These are phyloP conservation scores for Syngnathus typhle DNA, from an alignment of 2,113 vertebrate genomes.

Conservation along the genomic window DNA sequence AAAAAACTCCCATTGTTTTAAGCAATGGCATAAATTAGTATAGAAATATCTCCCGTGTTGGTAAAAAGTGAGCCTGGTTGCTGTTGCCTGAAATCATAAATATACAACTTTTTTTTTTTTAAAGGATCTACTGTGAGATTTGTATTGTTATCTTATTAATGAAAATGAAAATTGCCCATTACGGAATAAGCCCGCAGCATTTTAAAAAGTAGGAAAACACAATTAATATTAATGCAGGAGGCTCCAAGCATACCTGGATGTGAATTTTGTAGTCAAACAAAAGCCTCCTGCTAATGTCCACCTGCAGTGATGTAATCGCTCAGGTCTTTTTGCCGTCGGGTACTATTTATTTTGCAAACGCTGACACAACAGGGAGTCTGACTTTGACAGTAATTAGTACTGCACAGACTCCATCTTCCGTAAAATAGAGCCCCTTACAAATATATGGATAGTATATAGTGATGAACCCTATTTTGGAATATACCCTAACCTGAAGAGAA, in stretches of 20 bases:
- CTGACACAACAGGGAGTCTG: not conserved
- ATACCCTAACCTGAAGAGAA: too few relatives aligned
- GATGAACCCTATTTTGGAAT: not conserved
- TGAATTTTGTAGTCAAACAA: conserved; percentile 2
- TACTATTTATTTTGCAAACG: not conserved
- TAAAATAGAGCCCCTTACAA: not conserved
- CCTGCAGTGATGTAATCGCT: not conserved
- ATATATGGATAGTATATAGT: not conserved
- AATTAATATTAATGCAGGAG: not conserved
- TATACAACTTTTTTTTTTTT: not conserved
- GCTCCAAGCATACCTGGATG: not conserved
- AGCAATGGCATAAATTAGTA: too few relatives aligned
- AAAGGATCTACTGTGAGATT: not conserved
- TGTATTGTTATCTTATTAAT: not conserved
- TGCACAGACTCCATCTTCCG: not conserved
- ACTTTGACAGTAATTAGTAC: conserved; percentile 1
- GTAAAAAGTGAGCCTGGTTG: not conserved
- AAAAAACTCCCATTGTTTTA: too few relatives aligned
- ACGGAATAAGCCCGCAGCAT: not conserved
- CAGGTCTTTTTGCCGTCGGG: not conserved
- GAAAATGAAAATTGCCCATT: not conserved
- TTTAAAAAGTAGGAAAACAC: not conserved
- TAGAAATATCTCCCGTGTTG: too few relatives aligned
- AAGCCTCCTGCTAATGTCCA: conserved; percentile 1
- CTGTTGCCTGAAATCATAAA: not conserved